Percentiles rank a stretch among this genome's conserved stretches.
These are phyloP conservation scores for Odontamblyopus lacepedii DNA, from an alignment of 2,797 vertebrate species.

Conservation along the genomic window DNA sequence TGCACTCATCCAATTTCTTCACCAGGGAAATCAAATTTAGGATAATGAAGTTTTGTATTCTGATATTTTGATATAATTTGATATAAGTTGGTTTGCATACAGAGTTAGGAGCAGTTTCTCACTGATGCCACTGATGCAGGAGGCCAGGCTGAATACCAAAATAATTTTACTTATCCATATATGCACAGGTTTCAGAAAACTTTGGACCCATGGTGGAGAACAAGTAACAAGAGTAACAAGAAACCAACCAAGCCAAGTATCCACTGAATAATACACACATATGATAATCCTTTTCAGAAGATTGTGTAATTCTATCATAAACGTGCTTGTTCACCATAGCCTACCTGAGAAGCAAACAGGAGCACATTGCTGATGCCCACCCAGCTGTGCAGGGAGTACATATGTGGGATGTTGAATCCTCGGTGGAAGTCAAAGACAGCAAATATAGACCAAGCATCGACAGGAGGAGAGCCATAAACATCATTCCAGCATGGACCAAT, in stretches of 20 bases:
- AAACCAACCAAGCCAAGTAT: slow-evolving; percentile 32
- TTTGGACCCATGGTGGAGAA: slow-evolving; percentile 13
- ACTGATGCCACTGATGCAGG: slow-evolving; percentile 41
- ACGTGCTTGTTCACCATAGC: background rate
- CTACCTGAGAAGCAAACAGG: slow-evolving; percentile 36
- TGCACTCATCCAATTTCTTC: background rate
- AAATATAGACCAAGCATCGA: slow-evolving; percentile 27
- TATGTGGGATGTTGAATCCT: background rate
- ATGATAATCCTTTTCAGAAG: background rate
- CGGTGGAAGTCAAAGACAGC: slow-evolving; percentile 35
- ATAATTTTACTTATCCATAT: slow-evolving; percentile 24
- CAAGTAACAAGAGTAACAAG: slow-evolving; percentile 34
- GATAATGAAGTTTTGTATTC: background rate
- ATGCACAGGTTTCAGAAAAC: slow-evolving; percentile 32
- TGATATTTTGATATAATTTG: no score
- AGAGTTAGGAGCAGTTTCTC: slow-evolving; percentile 34
- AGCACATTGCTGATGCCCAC: slow-evolving; percentile 33
- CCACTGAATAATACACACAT: slow-evolving; percentile 20
- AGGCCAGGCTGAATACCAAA: slow-evolving; percentile 31
- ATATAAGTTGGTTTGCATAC: slow-evolving; percentile 7
- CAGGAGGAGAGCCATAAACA: slow-evolving; percentile 29
- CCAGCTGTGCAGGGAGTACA: slow-evolving; percentile 47
- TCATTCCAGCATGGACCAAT: slow-evolving; percentile 35
- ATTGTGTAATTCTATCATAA: background rate
- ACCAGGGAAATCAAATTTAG: background rate